Conservation (phyloP, 2,113 vertebrate genomes). For the Pseudois nayaur region DNA sequence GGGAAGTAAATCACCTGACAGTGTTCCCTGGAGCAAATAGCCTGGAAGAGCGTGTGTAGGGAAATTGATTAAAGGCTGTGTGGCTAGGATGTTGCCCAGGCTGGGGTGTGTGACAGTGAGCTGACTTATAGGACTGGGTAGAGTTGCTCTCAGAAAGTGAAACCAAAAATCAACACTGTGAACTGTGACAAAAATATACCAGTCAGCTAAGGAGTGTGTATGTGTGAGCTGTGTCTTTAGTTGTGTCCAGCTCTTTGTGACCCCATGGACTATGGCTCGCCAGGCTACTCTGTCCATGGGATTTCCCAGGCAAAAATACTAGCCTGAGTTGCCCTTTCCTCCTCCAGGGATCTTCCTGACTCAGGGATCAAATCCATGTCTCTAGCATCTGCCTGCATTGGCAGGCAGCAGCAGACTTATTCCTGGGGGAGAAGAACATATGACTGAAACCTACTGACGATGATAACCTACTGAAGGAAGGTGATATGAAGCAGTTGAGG, state of each 20-base stretch:
- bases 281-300: not conserved
- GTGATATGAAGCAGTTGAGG: not conserved
- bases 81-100: not conserved
- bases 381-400: not conserved
- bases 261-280: not conserved
- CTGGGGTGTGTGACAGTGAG: not conserved
- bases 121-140: not conserved
- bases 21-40: not conserved
- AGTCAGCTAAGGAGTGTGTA: not conserved
- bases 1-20: not conserved
- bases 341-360: not conserved
- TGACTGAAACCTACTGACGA: not conserved
- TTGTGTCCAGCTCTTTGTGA: not conserved
- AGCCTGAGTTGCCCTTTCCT: not conserved
- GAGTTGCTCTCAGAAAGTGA: not conserved
- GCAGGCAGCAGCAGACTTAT: not conserved
- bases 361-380: not conserved
- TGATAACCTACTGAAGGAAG: not conserved
- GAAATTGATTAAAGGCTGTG: not conserved
- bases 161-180: not conserved
- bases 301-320: not conserved
- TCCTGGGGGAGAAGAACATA: not conserved
- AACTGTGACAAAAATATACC: not conserved
- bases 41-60: not conserved
- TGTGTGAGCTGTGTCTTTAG: not conserved